These are phyloP conservation scores for Drosophila chauvacae DNA, from an alignment of 1,140 invertebrate genomes.

Conservation along the genomic window DNA sequence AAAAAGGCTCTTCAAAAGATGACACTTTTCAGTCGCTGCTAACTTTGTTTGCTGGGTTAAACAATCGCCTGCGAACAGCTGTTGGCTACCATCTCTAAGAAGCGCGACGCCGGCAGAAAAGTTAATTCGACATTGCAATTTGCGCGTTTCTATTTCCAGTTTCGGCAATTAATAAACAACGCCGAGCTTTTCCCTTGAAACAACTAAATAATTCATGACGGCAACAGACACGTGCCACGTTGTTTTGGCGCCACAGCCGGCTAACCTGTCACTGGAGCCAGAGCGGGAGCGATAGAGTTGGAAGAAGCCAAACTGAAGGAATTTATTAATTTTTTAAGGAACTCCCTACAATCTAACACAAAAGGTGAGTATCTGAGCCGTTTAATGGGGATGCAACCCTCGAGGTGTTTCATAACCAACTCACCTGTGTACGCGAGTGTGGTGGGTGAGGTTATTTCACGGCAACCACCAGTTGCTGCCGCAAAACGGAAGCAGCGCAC, in stretches of 20 bases:
- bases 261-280: slow-evolving; percentile 10
- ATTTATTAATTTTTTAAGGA: slow-evolving; percentile 18
- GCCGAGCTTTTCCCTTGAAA: neutral
- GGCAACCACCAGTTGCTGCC: slow-evolving; percentile 46
- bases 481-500: neutral
- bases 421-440: slow-evolving; percentile 8
- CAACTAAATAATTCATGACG: slow-evolving; percentile 25
- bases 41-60: neutral
- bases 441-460: slow-evolving; percentile 17
- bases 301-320: slow-evolving; percentile 17
- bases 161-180: slow-evolving; percentile 2
- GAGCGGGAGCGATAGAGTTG: slow-evolving; percentile 4
- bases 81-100: neutral
- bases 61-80: neutral
- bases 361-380: slow-evolving; percentile 1
- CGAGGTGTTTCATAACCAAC: slow-evolving; percentile 28
- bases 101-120: slow-evolving; percentile 1
- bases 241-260: slow-evolving; percentile 25
- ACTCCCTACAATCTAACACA: neutral
- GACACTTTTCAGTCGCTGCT: neutral
- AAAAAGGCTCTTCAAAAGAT: too few relatives aligned
- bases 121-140: neutral
- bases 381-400: neutral
- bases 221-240: slow-evolving; percentile 20
- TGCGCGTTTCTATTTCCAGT: slow-evolving; percentile 1